These are phyloP conservation scores for Montipora sp. DNA, from an alignment of 64 coral and sea anemone genomes.

Conservation along the genomic window DNA sequence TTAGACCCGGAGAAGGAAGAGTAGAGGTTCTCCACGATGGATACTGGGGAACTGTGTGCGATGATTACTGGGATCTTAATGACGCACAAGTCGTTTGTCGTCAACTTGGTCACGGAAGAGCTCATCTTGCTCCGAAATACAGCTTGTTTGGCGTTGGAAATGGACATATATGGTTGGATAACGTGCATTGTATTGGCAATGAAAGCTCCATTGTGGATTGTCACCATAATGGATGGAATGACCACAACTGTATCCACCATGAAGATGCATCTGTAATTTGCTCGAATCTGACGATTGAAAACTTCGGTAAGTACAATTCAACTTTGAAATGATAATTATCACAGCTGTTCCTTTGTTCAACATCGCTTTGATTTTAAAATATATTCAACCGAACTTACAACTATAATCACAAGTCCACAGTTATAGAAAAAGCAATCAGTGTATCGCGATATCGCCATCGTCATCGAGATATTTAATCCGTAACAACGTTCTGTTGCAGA, in stretches of 20 bases:
- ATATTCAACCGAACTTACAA: too few relatives aligned
- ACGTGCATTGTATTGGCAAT: slow-evolving; percentile 14
- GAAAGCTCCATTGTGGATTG: slow-evolving; percentile 30
- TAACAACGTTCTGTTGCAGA: not conserved
- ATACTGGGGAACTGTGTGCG: slow-evolving; percentile 32
- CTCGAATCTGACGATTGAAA: not conserved
- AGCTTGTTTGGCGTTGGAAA: slow-evolving; percentile 13
- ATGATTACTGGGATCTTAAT: slow-evolving; percentile 19
- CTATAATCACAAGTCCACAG: too few relatives aligned
- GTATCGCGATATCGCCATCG: too few relatives aligned
- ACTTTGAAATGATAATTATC: not conserved
- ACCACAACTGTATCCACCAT: not conserved
- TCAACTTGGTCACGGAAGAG: not conserved
- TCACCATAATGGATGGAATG: slow-evolving; percentile 1
- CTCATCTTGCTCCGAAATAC: not conserved
- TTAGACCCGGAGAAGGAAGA: slow-evolving; percentile 16
- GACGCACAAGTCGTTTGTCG: slow-evolving; percentile 37
- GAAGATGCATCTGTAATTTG: slow-evolving; percentile 43
- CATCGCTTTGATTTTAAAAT: too few relatives aligned
- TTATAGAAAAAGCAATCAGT: too few relatives aligned
- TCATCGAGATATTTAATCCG: not conserved
- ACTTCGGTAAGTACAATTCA: not conserved
- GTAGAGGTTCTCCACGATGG: slow-evolving; percentile 23
- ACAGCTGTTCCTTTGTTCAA: too few relatives aligned
- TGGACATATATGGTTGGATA: slow-evolving; percentile 24